Percentiles rank a stretch among this genome's conserved stretches.
phyloP scores from a whole-genome alignment of 2,888 invertebrate genomes.

The Dolichomitus sp. region DNA sequence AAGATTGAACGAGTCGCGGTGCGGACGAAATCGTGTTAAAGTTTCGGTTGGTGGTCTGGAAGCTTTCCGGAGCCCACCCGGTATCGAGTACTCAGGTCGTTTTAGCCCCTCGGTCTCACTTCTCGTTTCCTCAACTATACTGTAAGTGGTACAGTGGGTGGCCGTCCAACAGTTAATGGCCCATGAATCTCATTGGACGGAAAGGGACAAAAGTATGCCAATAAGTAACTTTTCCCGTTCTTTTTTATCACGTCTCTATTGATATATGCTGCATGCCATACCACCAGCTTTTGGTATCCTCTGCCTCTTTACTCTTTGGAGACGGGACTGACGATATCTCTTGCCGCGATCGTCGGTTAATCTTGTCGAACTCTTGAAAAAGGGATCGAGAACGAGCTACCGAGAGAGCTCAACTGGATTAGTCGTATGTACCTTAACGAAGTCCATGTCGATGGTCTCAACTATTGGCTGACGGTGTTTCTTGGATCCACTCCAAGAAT shows the following conservation, averaged over 20 bases:
- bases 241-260: conserved; percentile 16
- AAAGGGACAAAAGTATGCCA: conserved; percentile 32
- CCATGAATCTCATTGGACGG: conserved; percentile 38
- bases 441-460: conserved; percentile 61
- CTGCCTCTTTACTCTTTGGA: conserved; percentile 55
- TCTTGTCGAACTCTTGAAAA: conserved; percentile 67
- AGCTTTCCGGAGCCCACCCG: conserved; percentile 20
- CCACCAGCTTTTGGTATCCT: conserved; percentile 38
- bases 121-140: conserved; percentile 24
- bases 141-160: not conserved
- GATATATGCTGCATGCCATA: conserved; percentile 17
- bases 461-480: conserved; percentile 67
- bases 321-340: conserved; percentile 61
- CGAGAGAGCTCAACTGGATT: conserved; percentile 41
- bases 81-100: conserved; percentile 31
- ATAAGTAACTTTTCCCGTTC: conserved; percentile 22
- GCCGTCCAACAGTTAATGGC: conserved; percentile 19
- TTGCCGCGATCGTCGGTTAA: conserved; percentile 63
- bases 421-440: conserved; percentile 57
- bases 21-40: conserved; percentile 59
- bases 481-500: conserved; percentile 63
- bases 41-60: conserved; percentile 52
- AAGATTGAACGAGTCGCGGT: conserved; percentile 54
- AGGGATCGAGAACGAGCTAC: conserved; percentile 43
- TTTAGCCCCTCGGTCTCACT: conserved; percentile 22